phyloP scores from a whole-genome alignment of 2,113 vertebrate species.

The Gasterosteus aculeatus region DNA sequence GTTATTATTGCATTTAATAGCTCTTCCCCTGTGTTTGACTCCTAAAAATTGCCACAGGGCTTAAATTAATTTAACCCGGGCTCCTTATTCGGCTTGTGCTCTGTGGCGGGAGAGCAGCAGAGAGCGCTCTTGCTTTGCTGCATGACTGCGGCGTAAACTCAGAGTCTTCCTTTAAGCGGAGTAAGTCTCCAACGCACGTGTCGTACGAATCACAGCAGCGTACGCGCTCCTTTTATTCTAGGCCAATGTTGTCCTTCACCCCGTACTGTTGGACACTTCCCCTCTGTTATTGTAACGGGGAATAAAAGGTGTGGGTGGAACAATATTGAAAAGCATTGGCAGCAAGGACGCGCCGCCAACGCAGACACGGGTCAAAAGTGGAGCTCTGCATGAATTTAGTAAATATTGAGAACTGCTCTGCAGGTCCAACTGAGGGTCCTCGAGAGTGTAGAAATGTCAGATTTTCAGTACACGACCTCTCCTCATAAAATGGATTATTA shows the following conservation, averaged over 20 bases:
- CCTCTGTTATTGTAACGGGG: neutral
- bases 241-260: conserved; percentile 12
- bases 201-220: conserved; percentile 6
- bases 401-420: conserved; percentile 30
- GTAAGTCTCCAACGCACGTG: conserved; percentile 17
- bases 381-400: conserved; percentile 29
- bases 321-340: conserved; percentile 18
- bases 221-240: neutral
- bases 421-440: neutral
- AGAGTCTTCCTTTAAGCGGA: conserved; percentile 27
- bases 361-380: conserved; percentile 19
- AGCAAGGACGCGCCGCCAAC: conserved; percentile 25
- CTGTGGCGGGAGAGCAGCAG: conserved; percentile 50
- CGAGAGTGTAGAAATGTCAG: neutral
- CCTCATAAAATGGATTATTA: conserved; percentile 11
- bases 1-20: conserved; percentile 62
- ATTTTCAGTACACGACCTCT: conserved; percentile 21
- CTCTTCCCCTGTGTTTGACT: conserved; percentile 35
- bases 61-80: conserved; percentile 48
- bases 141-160: conserved; percentile 69
- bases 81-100: conserved; percentile 41
- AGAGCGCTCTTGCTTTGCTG: conserved; percentile 64
- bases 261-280: neutral
- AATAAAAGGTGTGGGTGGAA: conserved; percentile 23
- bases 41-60: conserved; percentile 48